These are phyloP conservation scores for Agrochola circellaris DNA, from an alignment of 2,888 invertebrate genomes.

Conservation along the genomic window DNA sequence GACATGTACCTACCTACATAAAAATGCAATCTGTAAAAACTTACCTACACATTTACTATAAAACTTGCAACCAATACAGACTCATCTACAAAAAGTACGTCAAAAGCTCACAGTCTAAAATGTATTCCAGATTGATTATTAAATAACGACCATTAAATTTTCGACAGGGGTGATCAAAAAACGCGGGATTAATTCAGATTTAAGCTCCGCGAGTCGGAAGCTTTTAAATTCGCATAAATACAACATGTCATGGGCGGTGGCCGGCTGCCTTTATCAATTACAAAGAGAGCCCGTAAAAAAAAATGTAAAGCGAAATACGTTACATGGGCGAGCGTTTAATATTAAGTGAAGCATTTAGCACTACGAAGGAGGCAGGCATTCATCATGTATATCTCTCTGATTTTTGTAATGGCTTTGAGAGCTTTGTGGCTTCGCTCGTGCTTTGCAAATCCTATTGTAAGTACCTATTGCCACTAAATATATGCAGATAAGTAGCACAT, in stretches of 20 bases:
- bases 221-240: slow-evolving; percentile 89
- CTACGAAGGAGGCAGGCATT: slow-evolving; percentile 16
- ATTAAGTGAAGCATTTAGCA: slow-evolving; percentile 74
- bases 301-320: slow-evolving; percentile 77
- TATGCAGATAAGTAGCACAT: background rate
- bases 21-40: background rate
- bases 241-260: slow-evolving; percentile 84
- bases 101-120: slow-evolving; percentile 49
- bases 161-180: slow-evolving; percentile 79
- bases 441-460: background rate
- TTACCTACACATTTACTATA: background rate
- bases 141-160: slow-evolving; percentile 80
- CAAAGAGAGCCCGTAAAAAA: slow-evolving; percentile 81
- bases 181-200: slow-evolving; percentile 85
- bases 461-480: background rate
- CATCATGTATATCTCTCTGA: slow-evolving; percentile 19
- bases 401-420: slow-evolving; percentile 24
- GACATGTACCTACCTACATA: too few relatives aligned
- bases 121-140: slow-evolving; percentile 74
- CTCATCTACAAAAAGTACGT: slow-evolving; percentile 30
- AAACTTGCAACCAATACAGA: slow-evolving; percentile 9
- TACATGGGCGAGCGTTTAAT: slow-evolving; percentile 79
- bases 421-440: background rate
- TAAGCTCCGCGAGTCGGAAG: slow-evolving; percentile 83
- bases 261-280: slow-evolving; percentile 88